phyloP scores from a whole-genome alignment of 2,888 invertebrate species.

The Caenorhabditis doughertyi region DNA sequence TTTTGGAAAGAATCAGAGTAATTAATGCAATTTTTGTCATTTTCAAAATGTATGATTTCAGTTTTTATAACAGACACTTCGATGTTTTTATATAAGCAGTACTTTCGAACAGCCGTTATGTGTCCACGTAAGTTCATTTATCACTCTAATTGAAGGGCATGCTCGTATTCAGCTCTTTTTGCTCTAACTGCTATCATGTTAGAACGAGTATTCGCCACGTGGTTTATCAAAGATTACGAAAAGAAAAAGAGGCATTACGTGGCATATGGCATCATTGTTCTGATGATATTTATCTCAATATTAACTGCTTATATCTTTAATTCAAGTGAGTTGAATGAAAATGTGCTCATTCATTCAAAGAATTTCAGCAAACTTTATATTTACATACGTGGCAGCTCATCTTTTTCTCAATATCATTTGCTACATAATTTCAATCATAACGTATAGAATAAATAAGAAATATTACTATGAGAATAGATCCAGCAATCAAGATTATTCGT shows the following conservation, averaged over 20 bases:
- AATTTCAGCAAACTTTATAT: constrained; percentile 31
- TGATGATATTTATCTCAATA: constrained; percentile 8
- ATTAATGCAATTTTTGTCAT: background rate
- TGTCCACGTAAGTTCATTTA: constrained; percentile 16
- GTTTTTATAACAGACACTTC: background rate
- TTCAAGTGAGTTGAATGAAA: constrained; percentile 27
- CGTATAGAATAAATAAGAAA: constrained; percentile 37
- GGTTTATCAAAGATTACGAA: constrained; percentile 42
- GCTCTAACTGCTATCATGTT: constrained; percentile 35
- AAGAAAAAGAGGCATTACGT: constrained; percentile 27
- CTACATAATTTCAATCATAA: constrained; percentile 34
- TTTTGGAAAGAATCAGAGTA: constrained; percentile 33
- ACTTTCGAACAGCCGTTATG: constrained; percentile 25
- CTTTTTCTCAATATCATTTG: constrained; percentile 19
- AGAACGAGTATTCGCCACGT: constrained; percentile 42
- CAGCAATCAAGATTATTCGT: constrained; percentile 35
- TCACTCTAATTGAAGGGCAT: background rate
- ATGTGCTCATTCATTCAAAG: background rate
- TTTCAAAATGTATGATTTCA: background rate
- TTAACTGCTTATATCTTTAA: constrained; percentile 31
- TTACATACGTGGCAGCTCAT: constrained; percentile 30
- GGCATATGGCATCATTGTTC: constrained; percentile 11
- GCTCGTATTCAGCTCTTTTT: constrained; percentile 28
- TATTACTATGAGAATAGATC: constrained; percentile 40
- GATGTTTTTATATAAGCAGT: background rate